phyloP scores from a whole-genome alignment of 2,113 vertebrate genomes.

The Syngnathus typhle region DNA sequence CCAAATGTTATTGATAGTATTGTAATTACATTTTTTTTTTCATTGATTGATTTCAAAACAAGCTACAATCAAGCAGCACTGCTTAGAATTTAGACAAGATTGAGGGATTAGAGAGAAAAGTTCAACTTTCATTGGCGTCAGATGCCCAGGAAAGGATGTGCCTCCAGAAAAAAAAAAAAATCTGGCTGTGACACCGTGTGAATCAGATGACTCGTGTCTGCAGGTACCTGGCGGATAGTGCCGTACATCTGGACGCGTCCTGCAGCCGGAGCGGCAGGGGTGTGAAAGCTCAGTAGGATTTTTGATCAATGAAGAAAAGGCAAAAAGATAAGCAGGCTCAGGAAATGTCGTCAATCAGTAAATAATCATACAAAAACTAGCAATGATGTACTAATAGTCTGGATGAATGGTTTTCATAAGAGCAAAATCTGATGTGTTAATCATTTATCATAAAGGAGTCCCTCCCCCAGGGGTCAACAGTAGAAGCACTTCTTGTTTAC shows the following conservation, averaged over 20 bases:
- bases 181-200: slow-evolving; percentile 19
- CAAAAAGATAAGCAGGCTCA: neutral
- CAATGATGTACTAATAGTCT: neutral
- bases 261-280: slow-evolving; percentile 6
- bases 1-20: too few relatives aligned
- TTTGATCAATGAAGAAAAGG: slow-evolving; percentile 14
- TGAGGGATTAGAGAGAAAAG: neutral
- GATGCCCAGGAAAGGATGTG: slow-evolving; percentile 10
- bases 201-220: slow-evolving; percentile 22
- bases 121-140: slow-evolving; percentile 9
- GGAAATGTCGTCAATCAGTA: neutral
- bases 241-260: slow-evolving; percentile 38
- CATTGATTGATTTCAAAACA: neutral
- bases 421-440: neutral
- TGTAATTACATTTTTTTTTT: too few relatives aligned
- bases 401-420: neutral
- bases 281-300: slow-evolving; percentile 12
- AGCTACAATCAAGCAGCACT: too few relatives aligned
- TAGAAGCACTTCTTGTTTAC: neutral
- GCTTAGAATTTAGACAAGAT: neutral
- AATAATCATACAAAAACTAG: neutral
- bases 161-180: neutral
- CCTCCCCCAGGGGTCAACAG: neutral
- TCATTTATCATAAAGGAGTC: neutral
- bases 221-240: slow-evolving; percentile 13